phyloP scores from a whole-genome alignment of 2,113 vertebrate genomes.

The Synodontis membranacea region DNA sequence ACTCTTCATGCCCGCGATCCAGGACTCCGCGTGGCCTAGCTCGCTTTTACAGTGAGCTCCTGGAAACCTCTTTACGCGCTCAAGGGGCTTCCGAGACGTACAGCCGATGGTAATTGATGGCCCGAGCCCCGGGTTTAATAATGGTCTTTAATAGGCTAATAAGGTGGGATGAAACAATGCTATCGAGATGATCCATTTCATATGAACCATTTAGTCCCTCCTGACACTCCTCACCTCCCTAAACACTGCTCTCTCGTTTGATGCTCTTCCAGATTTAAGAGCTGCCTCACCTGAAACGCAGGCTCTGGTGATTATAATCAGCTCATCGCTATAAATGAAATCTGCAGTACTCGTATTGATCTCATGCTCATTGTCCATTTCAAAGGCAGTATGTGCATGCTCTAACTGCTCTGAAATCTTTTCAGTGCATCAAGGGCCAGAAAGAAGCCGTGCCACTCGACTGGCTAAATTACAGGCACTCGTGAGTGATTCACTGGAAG shows the following conservation, averaged over 20 bases:
- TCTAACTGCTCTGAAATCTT: slow-evolving; percentile 25
- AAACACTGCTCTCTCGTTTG: not conserved
- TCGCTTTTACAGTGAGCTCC: not conserved
- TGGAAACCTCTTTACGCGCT: slow-evolving; percentile 5
- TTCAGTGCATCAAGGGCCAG: not conserved
- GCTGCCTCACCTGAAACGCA: not conserved
- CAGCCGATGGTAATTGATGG: slow-evolving; percentile 41
- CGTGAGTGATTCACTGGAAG: slow-evolving; percentile 11
- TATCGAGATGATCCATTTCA: slow-evolving; percentile 39
- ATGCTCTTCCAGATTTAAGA: not conserved
- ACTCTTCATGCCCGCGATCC: slow-evolving; percentile 4
- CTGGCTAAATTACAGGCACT: slow-evolving; percentile 19
- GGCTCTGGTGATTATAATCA: slow-evolving; percentile 22
- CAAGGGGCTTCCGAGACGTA: slow-evolving; percentile 10
- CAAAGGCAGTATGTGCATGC: slow-evolving; percentile 39
- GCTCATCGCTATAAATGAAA: slow-evolving; percentile 41
- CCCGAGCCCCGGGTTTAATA: not conserved
- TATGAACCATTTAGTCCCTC: slow-evolving; percentile 21
- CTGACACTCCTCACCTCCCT: slow-evolving; percentile 24
- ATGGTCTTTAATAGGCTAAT: slow-evolving; percentile 40
- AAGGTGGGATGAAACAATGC: slow-evolving; percentile 22
- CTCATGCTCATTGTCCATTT: slow-evolving; percentile 30
- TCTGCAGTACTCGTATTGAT: slow-evolving; percentile 35
- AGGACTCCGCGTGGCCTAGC: not conserved
- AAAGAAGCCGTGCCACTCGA: slow-evolving; percentile 26